phyloP scores from a whole-genome alignment of 2,888 invertebrate genomes.

The Drosophila ustulata region DNA sequence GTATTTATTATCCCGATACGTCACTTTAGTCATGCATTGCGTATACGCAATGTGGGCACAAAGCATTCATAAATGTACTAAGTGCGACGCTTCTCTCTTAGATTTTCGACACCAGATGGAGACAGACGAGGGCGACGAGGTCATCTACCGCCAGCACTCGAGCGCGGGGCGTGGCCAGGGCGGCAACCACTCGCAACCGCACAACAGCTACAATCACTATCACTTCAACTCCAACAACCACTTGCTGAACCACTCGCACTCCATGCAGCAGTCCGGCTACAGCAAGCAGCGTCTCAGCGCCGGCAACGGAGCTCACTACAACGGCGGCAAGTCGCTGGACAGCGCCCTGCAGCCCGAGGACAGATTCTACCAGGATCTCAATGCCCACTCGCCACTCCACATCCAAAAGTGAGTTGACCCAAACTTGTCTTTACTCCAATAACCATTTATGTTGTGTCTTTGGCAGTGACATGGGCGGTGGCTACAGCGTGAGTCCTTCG shows the following conservation, averaged over 20 bases:
- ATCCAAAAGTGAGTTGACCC: constrained; percentile 70
- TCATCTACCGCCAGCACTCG: constrained; percentile 75
- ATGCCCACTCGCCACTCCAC: constrained; percentile 75
- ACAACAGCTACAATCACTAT: constrained; percentile 77
- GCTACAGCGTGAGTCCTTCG: constrained; percentile 81
- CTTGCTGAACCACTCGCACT: constrained; percentile 81
- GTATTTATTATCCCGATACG: neutral
- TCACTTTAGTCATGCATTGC: neutral
- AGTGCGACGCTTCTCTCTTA: constrained; percentile 12
- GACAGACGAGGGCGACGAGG: constrained; percentile 79
- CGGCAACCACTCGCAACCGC: constrained; percentile 45
- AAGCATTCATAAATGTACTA: neutral
- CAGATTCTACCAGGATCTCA: constrained; percentile 74
- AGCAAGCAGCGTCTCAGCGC: constrained; percentile 78
- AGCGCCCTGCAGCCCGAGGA: constrained; percentile 78
- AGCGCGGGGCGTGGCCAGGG: constrained; percentile 46
- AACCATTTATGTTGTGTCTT: neutral
- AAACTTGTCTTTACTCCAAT: neutral
- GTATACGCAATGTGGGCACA: neutral
- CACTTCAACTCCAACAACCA: constrained; percentile 83
- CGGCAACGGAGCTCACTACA: constrained; percentile 67
- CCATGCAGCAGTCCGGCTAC: constrained; percentile 80
- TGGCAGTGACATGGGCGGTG: constrained; percentile 75
- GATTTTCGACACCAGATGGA: constrained; percentile 83
- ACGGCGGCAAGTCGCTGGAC: constrained; percentile 80